These are phyloP conservation scores for Sorex fumeus DNA, from an alignment of 2,113 vertebrate genomes.

Conservation along the genomic window DNA sequence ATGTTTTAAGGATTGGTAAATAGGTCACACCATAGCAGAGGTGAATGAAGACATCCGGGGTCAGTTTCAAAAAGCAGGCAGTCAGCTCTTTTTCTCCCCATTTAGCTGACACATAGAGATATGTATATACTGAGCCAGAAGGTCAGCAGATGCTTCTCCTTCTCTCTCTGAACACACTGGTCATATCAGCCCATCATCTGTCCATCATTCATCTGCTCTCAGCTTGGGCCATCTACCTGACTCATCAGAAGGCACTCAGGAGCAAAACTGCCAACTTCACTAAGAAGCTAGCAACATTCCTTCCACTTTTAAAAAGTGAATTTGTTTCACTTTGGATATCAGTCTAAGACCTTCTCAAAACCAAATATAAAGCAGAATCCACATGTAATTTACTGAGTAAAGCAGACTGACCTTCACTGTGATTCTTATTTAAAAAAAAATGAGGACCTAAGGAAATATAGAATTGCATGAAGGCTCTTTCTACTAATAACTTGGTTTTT, in stretches of 20 bases:
- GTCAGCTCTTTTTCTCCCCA: constrained; percentile 55
- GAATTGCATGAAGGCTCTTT: background rate
- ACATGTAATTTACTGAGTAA: constrained; percentile 42
- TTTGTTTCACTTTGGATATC: constrained; percentile 26
- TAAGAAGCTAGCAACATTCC: constrained; percentile 39
- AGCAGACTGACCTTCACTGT: constrained; percentile 51
- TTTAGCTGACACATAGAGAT: constrained; percentile 61
- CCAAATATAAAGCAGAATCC: background rate
- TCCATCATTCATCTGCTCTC: constrained; percentile 36
- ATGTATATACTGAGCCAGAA: constrained; percentile 1
- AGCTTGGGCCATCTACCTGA: constrained; percentile 37
- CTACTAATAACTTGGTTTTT: constrained; percentile 37
- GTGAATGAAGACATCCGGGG: constrained; percentile 12
- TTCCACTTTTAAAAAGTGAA: constrained; percentile 12
- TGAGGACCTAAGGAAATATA: background rate
- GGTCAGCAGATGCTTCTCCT: constrained; percentile 56
- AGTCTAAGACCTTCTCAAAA: constrained; percentile 1
- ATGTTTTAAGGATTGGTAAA: constrained; percentile 43
- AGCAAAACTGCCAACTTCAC: constrained; percentile 58
- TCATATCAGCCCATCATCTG: constrained; percentile 62
- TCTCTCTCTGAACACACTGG: constrained; percentile 41
- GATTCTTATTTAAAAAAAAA: background rate
- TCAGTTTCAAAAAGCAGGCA: constrained; percentile 59
- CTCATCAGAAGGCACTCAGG: constrained; percentile 51
- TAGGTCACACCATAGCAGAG: constrained; percentile 24